A percentile compares a stretch with the other conserved stretches of the same genome.
Conservation (phyloP, 2,113 vertebrate species). For the Variabilichromis moorii region DNA sequence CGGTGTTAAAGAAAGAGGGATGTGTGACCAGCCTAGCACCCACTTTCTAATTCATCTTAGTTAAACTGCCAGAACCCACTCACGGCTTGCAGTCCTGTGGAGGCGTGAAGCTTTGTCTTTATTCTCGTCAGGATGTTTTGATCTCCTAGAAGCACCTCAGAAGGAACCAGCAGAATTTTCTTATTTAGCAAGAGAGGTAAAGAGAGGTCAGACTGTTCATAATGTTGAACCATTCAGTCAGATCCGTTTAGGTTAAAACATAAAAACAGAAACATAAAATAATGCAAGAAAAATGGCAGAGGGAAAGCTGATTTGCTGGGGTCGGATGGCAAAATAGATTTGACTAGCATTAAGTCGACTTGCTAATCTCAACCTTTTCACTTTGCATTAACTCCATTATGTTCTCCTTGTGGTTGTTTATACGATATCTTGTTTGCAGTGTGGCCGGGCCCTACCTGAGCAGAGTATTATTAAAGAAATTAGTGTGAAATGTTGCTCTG, state of each 20-base stretch:
- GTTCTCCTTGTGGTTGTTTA: neutral
- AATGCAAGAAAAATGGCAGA: neutral
- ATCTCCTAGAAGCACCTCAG: neutral
- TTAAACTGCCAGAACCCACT: neutral
- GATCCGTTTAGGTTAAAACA: neutral
- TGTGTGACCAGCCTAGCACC: neutral
- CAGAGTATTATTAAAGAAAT: neutral
- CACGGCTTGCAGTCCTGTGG: neutral
- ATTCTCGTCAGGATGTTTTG: neutral
- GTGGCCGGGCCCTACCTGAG: neutral
- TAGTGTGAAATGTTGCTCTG: neutral
- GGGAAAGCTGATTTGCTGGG: accelerated
- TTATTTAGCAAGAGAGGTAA: neutral
- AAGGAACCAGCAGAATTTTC: neutral
- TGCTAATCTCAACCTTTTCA: neutral
- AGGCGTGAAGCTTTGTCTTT: neutral
- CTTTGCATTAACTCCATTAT: neutral
- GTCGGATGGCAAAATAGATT: neutral
- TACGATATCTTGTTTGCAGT: neutral
- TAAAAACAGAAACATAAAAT: neutral
- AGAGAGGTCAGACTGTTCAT: neutral
- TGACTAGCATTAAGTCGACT: neutral
- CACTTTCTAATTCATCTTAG: neutral
- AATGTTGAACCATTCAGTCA: neutral
- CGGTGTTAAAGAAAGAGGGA: slow-evolving; percentile 1